Conservation (phyloP, 2,797 vertebrate species). For the Oryzias dopingdopingensis region DNA sequence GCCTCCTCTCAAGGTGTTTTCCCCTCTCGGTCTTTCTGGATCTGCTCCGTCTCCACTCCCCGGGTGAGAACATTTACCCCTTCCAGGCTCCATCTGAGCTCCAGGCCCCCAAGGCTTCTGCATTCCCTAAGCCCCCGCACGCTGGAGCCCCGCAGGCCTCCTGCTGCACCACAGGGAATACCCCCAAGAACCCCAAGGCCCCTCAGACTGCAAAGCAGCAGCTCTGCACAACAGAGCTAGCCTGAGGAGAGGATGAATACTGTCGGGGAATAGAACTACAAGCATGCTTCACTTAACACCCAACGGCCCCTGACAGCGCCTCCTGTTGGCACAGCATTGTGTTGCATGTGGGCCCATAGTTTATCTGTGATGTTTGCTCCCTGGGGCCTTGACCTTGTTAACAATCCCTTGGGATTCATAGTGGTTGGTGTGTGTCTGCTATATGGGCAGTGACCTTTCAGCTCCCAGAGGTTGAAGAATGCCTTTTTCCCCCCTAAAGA, state of each 20-base stretch:
- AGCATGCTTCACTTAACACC: conserved; percentile 65
- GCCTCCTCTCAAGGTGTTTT: conserved; percentile 78
- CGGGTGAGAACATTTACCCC: conserved; percentile 69
- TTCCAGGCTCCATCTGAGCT: conserved; percentile 77
- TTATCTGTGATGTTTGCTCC: conserved; percentile 59
- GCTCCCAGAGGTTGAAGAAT: conserved; percentile 57
- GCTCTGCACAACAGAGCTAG: conserved; percentile 58
- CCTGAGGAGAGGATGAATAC: conserved; percentile 47
- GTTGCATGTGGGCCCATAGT: conserved; percentile 49
- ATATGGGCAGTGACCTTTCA: conserved; percentile 70
- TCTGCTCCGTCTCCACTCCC: conserved; percentile 68
- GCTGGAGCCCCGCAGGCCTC: conserved; percentile 70
- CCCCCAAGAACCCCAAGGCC: conserved; percentile 70
- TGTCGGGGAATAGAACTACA: conserved; percentile 75
- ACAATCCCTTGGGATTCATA: conserved; percentile 55
- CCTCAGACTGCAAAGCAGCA: conserved; percentile 71
- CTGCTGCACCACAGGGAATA: conserved; percentile 70
- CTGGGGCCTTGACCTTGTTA: conserved; percentile 72
- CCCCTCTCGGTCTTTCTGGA: conserved; percentile 56
- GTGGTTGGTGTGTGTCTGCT: conserved; percentile 49
- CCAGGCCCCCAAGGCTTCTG: conserved; percentile 70
- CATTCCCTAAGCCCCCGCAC: conserved; percentile 73
- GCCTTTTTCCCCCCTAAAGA: conserved; percentile 54
- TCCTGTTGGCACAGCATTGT: conserved; percentile 58
- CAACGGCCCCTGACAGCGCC: conserved; percentile 57